Conservation (phyloP, 2,888 invertebrate species). For the Sycophila texana region DNA sequence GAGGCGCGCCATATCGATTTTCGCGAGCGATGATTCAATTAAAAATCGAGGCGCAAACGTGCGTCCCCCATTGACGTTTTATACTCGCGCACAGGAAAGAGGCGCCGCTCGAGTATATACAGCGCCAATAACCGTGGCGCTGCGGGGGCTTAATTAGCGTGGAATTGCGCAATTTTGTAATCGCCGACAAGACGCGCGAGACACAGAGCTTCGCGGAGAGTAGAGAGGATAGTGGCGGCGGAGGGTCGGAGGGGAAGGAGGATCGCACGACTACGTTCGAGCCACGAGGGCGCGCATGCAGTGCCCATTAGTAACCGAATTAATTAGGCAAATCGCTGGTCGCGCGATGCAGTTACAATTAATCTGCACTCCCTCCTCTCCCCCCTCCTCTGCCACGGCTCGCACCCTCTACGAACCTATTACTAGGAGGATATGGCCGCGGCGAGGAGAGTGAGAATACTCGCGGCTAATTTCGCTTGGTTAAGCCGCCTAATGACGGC, state of each 20-base stretch:
- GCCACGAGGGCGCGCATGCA: conserved; percentile 31
- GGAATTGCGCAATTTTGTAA: conserved; percentile 49
- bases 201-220: conserved; percentile 4
- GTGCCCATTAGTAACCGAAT: conserved; percentile 73
- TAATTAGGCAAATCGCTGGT: conserved; percentile 74
- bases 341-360: conserved; percentile 73
- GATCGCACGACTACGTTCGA: conserved; percentile 11
- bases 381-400: background rate
- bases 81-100: no score
- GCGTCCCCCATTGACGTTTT: no score
- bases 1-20: conserved; percentile 1
- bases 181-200: conserved; percentile 15
- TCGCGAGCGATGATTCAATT: conserved; percentile 24
- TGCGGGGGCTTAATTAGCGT: conserved; percentile 49
- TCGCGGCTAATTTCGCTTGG: background rate
- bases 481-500: background rate
- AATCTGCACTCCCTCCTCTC: conserved; percentile 66
- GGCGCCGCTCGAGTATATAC: background rate
- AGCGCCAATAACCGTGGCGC: conserved; percentile 41
- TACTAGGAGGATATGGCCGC: conserved; percentile 11
- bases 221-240: background rate
- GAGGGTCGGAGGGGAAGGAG: background rate
- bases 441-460: background rate
- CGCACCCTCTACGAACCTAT: background rate
- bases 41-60: background rate